A percentile compares a stretch with the other conserved stretches of the same genome.
phyloP scores from a whole-genome alignment of 2,888 invertebrate species.

The Synanthedon myopaeformis region DNA sequence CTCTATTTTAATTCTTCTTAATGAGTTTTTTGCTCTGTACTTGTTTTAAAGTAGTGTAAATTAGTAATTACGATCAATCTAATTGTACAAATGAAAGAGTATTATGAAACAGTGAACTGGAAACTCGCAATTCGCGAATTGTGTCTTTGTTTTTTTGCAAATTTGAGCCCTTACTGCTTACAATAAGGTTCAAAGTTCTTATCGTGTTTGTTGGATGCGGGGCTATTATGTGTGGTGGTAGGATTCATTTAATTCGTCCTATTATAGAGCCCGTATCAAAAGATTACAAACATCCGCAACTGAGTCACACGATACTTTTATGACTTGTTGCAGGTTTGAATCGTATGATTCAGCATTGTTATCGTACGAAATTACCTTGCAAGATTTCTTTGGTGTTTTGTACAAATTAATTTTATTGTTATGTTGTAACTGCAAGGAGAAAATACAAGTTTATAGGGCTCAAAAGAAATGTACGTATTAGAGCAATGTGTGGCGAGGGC shows the following conservation, averaged over 20 bases:
- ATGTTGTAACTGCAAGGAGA: no score
- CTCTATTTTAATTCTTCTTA: no score
- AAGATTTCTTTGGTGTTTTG: no score
- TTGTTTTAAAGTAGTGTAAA: background rate
- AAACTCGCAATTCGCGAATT: background rate
- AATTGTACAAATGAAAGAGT: background rate
- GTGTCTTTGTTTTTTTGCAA: no score
- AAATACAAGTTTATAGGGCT: no score
- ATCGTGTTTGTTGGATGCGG: background rate
- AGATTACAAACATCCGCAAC: slow-evolving; percentile 51
- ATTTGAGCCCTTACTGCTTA: no score
- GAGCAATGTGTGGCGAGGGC: no score
- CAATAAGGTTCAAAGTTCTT: no score
- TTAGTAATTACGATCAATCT: background rate
- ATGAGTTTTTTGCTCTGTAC: no score
- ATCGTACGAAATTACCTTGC: no score
- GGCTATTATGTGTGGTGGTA: slow-evolving; percentile 9
- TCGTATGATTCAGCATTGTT: background rate
- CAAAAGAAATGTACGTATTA: no score
- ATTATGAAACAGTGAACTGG: background rate
- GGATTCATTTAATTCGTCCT: slow-evolving; percentile 41
- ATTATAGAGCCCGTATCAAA: slow-evolving; percentile 55
- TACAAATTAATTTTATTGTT: no score
- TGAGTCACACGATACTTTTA: slow-evolving; percentile 7
- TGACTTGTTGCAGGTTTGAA: background rate